A percentile compares a stretch with the other conserved stretches of the same genome.
Evolutionary conservation across 2,113 vertebrate genomes (phyloP).

Genomic region (Epinephelus lanceolatus): DNA sequence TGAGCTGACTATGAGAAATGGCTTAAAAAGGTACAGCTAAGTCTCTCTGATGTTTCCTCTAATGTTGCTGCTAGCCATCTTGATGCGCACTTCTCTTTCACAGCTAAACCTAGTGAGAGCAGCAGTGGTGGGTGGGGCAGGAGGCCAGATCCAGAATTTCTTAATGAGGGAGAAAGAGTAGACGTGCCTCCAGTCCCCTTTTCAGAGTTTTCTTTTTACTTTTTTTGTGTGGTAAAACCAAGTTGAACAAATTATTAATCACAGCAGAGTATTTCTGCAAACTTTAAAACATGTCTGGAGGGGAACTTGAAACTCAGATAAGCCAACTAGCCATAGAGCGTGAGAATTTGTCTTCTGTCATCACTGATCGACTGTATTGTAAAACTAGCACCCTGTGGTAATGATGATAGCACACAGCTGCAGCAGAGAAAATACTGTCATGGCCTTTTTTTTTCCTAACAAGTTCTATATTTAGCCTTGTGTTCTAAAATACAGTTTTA

Average conservation of each 20-base stretch:
- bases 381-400: conserved; percentile 44
- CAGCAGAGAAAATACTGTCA: conserved; percentile 40
- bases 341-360: conserved; percentile 9
- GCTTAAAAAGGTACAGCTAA: no score
- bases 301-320: not conserved
- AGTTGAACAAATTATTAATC: not conserved
- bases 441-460: conserved; percentile 26
- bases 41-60: no score
- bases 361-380: conserved; percentile 43
- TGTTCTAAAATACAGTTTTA: conserved; percentile 36
- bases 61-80: not conserved
- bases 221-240: no score
- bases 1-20: no score
- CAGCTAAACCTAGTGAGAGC: not conserved
- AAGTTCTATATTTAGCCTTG: conserved; percentile 48
- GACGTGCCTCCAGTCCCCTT: no score
- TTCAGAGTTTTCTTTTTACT: no score
- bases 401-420: conserved; percentile 49
- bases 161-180: not conserved
- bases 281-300: not conserved
- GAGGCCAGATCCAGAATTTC: not conserved
- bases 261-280: not conserved
- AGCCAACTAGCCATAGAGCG: not conserved
- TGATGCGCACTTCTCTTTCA: not conserved
- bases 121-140: not conserved